Base-by-base conservation (phyloP, 2,797 vertebrate species). In the Karalla daura region DNA sequence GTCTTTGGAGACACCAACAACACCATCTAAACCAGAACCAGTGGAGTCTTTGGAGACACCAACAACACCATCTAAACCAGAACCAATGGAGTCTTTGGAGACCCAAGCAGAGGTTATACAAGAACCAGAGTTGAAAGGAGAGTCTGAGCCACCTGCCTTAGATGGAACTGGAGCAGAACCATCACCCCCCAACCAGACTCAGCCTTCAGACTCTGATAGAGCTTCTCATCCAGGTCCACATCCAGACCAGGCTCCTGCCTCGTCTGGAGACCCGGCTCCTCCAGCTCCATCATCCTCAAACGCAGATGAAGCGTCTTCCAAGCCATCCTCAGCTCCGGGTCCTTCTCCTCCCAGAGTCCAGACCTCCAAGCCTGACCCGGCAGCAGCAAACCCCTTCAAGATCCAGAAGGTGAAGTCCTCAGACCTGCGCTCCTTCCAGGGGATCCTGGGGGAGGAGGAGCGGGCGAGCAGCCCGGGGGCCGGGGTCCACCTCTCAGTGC, bases 321-420 rank as follows among this genome's bases (percentile, higher is more conserved):
- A 50, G n/a, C 5, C 59, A 4, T 1, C 53, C 3, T 1, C 23
- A 0, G 17, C 21, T 45, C 50, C 72, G 25, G 44, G 43, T 32
- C 51, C 59, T 7, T 17, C 67, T 56, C 54, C 0, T 3, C 8
- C 68, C 41, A 41, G 7, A 15, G 5, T 21, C 15, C 52, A 44
- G 24, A 6, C 53, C n/a, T 25, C 74, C 33, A 81, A 76, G 47
- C 15, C 74, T 0, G 37, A 41, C 1, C 14, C 56, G 3, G 23
- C 68, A 2, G 59, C 28, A 1, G 25, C 54, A 28, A 93, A 91
- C 65, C 93, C 93, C 13, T 94, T 94, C 70, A 92, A 87, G 71
- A 94, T 94, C 72, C 90, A 93, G 76, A 93, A 89, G 36, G 92
- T 94, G 2, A 94, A 92, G 79, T 83, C 90, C 1, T 92, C 91